A percentile compares a stretch with the other conserved stretches of the same genome.
phyloP scores from a whole-genome alignment of 1,140 invertebrate genomes.

The Cydia strobilella region DNA sequence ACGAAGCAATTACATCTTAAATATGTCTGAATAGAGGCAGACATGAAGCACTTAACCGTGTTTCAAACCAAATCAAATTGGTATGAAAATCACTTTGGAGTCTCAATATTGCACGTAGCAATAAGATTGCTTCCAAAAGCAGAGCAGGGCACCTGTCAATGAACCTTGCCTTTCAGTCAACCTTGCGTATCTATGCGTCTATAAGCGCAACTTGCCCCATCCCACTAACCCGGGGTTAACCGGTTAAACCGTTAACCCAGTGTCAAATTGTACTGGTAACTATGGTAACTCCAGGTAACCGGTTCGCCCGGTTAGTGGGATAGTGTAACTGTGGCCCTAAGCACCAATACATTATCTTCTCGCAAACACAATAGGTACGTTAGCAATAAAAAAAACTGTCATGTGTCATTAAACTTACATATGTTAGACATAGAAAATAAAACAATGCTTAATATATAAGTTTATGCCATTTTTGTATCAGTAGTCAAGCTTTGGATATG shows the following conservation, averaged over 20 bases:
- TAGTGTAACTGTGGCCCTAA: no score
- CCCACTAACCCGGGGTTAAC: no score
- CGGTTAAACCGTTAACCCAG: no score
- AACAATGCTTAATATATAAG: neutral
- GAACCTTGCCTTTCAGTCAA: conserved; percentile 63
- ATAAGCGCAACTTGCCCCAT: no score
- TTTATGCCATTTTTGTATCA: neutral
- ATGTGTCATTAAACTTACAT: conserved; percentile 31
- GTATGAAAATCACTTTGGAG: conserved; percentile 8
- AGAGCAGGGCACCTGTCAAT: conserved; percentile 48
- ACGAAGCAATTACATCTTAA: neutral
- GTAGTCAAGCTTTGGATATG: neutral
- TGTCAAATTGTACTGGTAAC: no score
- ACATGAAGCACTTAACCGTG: neutral
- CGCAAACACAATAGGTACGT: conserved; percentile 40
- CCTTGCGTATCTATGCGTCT: conserved; percentile 45
- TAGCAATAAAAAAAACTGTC: conserved; percentile 37
- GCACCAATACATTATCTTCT: conserved; percentile 49
- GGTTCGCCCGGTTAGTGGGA: no score
- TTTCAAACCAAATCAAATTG: neutral
- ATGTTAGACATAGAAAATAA: conserved; percentile 34
- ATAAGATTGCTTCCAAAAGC: conserved; percentile 28
- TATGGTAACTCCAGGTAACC: no score
- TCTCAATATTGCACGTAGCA: conserved; percentile 20
- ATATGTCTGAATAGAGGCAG: neutral